Percentiles rank a stretch among this genome's conserved stretches.
phyloP scores from a whole-genome alignment of 2,888 invertebrate species.

The Plagodis dolabraria region DNA sequence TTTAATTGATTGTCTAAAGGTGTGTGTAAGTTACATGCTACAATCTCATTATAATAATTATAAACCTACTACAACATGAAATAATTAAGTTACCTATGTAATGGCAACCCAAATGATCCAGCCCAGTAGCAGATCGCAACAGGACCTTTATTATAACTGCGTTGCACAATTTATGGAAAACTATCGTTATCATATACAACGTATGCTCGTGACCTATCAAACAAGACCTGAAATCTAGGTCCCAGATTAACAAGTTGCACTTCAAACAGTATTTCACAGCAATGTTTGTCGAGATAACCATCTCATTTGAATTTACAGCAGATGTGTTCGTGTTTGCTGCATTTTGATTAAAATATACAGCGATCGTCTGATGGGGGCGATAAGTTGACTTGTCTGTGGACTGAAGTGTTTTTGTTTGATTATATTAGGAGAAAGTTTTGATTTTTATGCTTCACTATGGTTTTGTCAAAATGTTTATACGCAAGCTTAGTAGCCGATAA shows the following conservation, averaged over 20 bases:
- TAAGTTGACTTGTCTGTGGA: not conserved
- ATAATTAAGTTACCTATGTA: no score
- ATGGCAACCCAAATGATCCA: no score
- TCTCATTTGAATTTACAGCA: slow-evolving; percentile 24
- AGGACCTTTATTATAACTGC: no score
- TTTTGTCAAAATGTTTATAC: no score
- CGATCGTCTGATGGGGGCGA: not conserved
- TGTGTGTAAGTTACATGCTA: no score
- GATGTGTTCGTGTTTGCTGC: slow-evolving; percentile 12
- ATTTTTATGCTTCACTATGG: no score
- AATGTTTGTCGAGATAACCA: slow-evolving; percentile 22
- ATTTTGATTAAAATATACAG: slow-evolving; percentile 15
- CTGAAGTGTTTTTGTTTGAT: slow-evolving; percentile 2
- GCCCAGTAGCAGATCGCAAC: no score
- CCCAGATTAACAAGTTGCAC: slow-evolving; percentile 20
- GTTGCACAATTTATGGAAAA: no score
- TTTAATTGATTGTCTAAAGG: no score
- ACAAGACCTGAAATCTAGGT: slow-evolving; percentile 1
- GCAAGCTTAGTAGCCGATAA: no score
- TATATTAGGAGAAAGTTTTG: not conserved
- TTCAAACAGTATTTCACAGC: slow-evolving; percentile 13
- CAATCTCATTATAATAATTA: no score
- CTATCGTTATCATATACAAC: not conserved
- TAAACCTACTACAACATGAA: no score
- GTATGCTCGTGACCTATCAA: not conserved